Evolutionary conservation across 35 echinoderm and acorn worm genomes (phyloP), one percentile per base, ranked within the genome.

Genomic region (Antedon bifida): DNA sequence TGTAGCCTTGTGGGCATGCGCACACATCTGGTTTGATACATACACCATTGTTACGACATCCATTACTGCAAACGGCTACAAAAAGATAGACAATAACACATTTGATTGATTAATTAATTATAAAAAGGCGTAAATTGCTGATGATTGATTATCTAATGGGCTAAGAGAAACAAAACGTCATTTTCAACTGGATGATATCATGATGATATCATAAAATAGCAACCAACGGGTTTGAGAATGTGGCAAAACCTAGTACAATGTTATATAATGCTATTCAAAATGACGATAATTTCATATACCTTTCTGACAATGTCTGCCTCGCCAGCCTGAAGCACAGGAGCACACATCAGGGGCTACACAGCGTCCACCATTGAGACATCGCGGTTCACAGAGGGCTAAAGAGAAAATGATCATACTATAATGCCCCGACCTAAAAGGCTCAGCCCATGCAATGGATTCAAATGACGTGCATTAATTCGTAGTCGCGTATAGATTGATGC

Each of bases 261-360:
- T 7, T 42, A 14, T 14, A 7, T 7, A 42, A 42, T 42, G 38
- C 4, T 7, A 42, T 42, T 7, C 38, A 42, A 42, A 42, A 4
- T 42, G 5, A 33, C 5, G 30, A 13, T 26, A 33, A 13, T 77
- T 16, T 1, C 10, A 0, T 38, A 80, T 42, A 99, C 95, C 95
- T 92, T 86, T 92, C 29, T 99, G 88, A 74, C 95, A 99, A 56
- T 85, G 88, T 33, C 78, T 84, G 2, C 95, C 95, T 39, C 91
- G 92, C 85, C 92, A 99, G 13, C 95, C 95, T 0, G 95, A 99
- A 13, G 91, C 81, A 81, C 95, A 99, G 7, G 95, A 99, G 75
- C 95, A 99, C 81, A 74, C 44, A 21, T 92, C 90, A 36, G 95
- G 95, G 0, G 78, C 39, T 10, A 99, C 88, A 56, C 95, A 99